Evolutionary conservation across 2,113 vertebrate genomes (phyloP).

Genomic region (Mola mola): DNA sequence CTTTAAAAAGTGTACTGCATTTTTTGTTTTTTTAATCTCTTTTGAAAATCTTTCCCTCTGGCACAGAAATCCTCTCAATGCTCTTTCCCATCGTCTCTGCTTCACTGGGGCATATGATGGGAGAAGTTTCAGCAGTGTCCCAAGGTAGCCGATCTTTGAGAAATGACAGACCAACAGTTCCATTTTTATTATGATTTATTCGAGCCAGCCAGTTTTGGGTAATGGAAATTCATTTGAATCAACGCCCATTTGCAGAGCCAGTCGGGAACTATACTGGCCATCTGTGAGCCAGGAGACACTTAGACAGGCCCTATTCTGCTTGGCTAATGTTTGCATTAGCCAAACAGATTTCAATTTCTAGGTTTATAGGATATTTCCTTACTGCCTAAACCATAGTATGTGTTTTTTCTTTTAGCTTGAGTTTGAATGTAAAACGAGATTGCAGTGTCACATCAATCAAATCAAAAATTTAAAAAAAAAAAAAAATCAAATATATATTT

Average conservation of each 20-base stretch:
- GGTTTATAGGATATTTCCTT: constrained; percentile 14
- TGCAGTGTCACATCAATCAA: too few relatives aligned
- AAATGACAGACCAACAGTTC: constrained; percentile 82
- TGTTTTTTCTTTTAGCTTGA: neutral
- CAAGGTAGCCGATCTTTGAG: constrained; percentile 80
- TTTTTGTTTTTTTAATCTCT: constrained; percentile 71
- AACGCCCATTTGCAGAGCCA: constrained; percentile 56
- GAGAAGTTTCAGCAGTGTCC: constrained; percentile 78
- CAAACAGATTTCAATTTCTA: constrained; percentile 30
- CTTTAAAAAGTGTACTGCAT: constrained; percentile 65
- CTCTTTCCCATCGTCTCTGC: constrained; percentile 77
- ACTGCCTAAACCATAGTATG: neutral
- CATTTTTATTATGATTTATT: constrained; percentile 87
- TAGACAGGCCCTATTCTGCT: constrained; percentile 56
- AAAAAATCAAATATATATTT: neutral
- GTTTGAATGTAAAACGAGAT: too few relatives aligned
- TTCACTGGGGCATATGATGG: constrained; percentile 84
- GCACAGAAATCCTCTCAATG: constrained; percentile 66
- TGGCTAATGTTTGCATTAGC: constrained; percentile 59
- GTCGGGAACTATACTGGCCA: constrained; percentile 52
- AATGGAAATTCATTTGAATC: constrained; percentile 84
- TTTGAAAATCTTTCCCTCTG: constrained; percentile 75
- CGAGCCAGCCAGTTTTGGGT: constrained; percentile 77
- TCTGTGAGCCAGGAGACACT: constrained; percentile 56
- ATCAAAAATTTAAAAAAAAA: too few relatives aligned